These are phyloP conservation scores for Apis laboriosa DNA, from an alignment of 1,140 invertebrate species.

Conservation along the genomic window DNA sequence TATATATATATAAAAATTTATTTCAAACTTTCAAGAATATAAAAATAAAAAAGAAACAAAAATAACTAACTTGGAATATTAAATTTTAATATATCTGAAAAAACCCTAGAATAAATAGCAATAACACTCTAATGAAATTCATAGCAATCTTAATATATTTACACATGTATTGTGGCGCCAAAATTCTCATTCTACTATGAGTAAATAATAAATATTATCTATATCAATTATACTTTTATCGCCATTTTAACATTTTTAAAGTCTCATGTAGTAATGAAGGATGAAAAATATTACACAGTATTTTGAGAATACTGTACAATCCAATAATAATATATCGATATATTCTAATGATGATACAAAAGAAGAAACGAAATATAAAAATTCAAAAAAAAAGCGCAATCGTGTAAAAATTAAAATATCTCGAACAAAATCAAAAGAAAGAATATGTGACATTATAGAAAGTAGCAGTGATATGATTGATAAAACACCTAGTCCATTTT, in stretches of 20 bases:
- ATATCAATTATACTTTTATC: not conserved
- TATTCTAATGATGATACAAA: not conserved
- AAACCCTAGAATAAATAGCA: not conserved
- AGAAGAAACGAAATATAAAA: not conserved
- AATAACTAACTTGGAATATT: not conserved
- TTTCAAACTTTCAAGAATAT: no score
- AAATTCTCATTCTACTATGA: slow-evolving; percentile 32
- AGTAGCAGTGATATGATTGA: slow-evolving; percentile 69
- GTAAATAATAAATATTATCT: not conserved
- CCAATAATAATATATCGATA: slow-evolving; percentile 14
- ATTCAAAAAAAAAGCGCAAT: slow-evolving; percentile 63
- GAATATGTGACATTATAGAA: slow-evolving; percentile 66
- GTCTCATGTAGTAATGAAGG: slow-evolving; percentile 8
- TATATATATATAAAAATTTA: not conserved
- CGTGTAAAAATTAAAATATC: slow-evolving; percentile 73
- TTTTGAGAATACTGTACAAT: slow-evolving; percentile 65
- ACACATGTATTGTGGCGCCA: slow-evolving; percentile 50
- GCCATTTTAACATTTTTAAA: not conserved
- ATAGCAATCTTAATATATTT: not conserved
- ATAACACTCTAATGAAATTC: not conserved
- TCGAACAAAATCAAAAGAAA: slow-evolving; percentile 36
- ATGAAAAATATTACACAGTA: slow-evolving; percentile 77
- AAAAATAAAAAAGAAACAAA: not conserved
- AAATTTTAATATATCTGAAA: not conserved
- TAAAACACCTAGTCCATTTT: slow-evolving; percentile 70